These are phyloP conservation scores for Yponomeuta cagnagella DNA, from an alignment of 2,888 invertebrate genomes.

Conservation along the genomic window DNA sequence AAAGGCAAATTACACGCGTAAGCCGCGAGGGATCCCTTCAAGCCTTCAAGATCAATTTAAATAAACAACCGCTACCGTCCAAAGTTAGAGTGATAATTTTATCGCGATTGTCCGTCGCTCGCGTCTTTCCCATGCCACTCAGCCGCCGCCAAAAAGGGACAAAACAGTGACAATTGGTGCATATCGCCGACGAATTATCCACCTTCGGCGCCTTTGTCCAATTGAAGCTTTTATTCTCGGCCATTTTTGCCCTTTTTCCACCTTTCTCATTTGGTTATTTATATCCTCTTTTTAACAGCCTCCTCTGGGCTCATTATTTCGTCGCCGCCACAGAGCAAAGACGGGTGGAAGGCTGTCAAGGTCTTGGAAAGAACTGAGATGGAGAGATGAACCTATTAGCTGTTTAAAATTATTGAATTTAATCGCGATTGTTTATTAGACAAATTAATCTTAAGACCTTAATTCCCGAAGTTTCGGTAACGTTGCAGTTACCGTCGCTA, in stretches of 20 bases:
- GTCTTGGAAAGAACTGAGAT: neutral
- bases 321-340: constrained; percentile 26
- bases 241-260: constrained; percentile 70
- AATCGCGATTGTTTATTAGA: no score
- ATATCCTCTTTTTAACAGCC: constrained; percentile 63
- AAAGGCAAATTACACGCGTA: constrained; percentile 1
- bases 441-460: no score
- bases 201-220: constrained; percentile 72
- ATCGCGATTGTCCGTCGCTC: constrained; percentile 30
- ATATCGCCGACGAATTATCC: constrained; percentile 73
- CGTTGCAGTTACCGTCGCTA: no score
- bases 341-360: neutral
- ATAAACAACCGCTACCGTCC: constrained; percentile 1
- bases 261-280: constrained; percentile 75
- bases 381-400: no score
- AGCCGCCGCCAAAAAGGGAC: constrained; percentile 51
- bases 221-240: constrained; percentile 67
- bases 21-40: neutral
- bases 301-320: constrained; percentile 62
- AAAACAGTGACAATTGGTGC: constrained; percentile 74
- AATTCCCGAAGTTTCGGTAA: no score
- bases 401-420: no score
- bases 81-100: constrained; percentile 53
- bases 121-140: constrained; percentile 43
- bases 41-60: constrained; percentile 7